Conservation (phyloP, 1,140 invertebrate species). For the Helicoverpa armigera region DNA sequence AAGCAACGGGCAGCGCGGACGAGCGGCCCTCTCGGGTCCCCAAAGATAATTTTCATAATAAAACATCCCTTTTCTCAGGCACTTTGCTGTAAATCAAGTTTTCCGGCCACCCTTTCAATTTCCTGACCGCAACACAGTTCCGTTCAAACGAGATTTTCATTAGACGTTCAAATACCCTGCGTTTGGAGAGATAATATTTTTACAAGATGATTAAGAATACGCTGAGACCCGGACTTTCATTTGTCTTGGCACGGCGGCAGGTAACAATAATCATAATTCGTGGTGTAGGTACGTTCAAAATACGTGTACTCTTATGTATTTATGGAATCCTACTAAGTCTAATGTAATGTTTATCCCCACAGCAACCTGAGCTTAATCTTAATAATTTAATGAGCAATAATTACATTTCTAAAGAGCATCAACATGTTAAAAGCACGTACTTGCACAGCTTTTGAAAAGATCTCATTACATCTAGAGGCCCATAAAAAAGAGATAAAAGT, state of each 20-base stretch:
- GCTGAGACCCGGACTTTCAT: constrained; percentile 5
- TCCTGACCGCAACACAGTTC: constrained; percentile 73
- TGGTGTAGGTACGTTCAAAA: too few species aligned
- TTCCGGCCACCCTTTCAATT: constrained; percentile 76
- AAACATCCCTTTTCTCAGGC: constrained; percentile 76
- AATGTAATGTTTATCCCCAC: too few species aligned
- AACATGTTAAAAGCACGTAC: background rate
- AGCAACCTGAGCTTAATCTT: too few species aligned
- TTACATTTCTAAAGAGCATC: background rate
- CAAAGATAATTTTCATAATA: constrained; percentile 78
- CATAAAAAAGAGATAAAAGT: constrained; percentile 35
- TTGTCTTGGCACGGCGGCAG: constrained; percentile 11
- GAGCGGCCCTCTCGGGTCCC: constrained; percentile 58
- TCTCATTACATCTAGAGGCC: constrained; percentile 30
- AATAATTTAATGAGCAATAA: constrained; percentile 10
- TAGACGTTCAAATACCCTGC: constrained; percentile 65
- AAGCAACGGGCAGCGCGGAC: constrained; percentile 55
- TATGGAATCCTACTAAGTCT: too few species aligned
- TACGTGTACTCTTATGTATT: too few species aligned
- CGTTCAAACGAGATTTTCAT: constrained; percentile 72
- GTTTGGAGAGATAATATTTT: constrained; percentile 59
- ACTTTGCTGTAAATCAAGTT: constrained; percentile 78
- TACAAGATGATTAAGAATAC: constrained; percentile 51
- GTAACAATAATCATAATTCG: background rate
- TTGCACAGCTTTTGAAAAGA: constrained; percentile 18